Evolutionary conservation across 2,113 vertebrate genomes (phyloP).

Genomic region (Pavo muticus): DNA sequence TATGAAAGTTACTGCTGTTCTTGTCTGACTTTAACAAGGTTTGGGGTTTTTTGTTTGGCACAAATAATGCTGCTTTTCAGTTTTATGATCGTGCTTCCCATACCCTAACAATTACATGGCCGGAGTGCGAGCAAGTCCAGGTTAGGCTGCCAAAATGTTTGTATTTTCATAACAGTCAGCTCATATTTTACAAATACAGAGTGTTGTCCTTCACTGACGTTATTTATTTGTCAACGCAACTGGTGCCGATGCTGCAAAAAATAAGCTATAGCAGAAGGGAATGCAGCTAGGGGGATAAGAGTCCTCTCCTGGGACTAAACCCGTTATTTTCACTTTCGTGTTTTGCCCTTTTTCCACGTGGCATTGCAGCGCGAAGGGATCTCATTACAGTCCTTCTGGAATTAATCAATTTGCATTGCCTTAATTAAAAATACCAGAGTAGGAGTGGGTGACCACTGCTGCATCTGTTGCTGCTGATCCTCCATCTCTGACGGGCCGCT

Average conservation of each 20-base stretch:
- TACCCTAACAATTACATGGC: not conserved
- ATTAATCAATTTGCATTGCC: conserved; percentile 34
- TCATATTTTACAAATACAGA: conserved; percentile 23
- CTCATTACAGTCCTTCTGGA: conserved; percentile 38
- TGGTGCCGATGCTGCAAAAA: not conserved
- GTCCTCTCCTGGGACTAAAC: conserved; percentile 4
- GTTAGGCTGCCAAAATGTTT: conserved; percentile 26
- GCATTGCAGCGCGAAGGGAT: not conserved
- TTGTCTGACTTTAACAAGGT: conserved; percentile 60
- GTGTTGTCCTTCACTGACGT: conserved; percentile 26
- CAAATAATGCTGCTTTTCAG: conserved; percentile 28
- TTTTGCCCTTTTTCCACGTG: not conserved
- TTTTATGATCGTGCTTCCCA: conserved; percentile 24
- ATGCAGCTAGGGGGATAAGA: not conserved
- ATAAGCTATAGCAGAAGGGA: not conserved
- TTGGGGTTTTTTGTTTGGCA: conserved; percentile 45
- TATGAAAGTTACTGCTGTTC: conserved; percentile 57
- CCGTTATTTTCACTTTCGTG: not conserved
- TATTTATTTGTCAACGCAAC: conserved; percentile 40
- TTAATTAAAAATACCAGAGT: conserved; percentile 51
- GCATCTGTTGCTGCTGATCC: conserved; percentile 33
- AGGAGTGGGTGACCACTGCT: not conserved
- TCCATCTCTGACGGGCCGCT: not conserved
- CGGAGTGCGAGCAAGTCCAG: not conserved
- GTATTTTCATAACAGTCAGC: conserved; percentile 25